Evolutionary conservation across 2,888 invertebrate species (phyloP).

Genomic region (Volucella inanis): DNA sequence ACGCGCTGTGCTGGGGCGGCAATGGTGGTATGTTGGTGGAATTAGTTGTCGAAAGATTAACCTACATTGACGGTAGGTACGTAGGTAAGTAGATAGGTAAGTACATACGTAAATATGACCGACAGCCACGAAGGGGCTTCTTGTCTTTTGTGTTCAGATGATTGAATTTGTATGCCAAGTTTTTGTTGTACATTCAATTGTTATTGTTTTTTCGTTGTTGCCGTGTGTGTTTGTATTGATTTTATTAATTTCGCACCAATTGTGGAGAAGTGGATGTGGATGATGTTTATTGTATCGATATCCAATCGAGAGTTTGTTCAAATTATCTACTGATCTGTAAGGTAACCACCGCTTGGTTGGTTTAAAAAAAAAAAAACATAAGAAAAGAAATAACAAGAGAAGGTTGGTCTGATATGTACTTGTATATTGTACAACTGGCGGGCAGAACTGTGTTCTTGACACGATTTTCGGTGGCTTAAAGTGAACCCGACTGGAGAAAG

Average conservation of each 20-base stretch:
- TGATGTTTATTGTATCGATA: constrained; percentile 51
- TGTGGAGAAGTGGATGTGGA: constrained; percentile 54
- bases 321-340: constrained; percentile 33
- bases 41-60: constrained; percentile 60
- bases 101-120: neutral
- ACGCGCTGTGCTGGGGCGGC: neutral
- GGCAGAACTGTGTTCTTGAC: constrained; percentile 57
- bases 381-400: neutral
- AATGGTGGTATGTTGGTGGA: constrained; percentile 37
- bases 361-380: neutral
- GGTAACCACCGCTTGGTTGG: constrained; percentile 1
- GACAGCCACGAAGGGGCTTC: constrained; percentile 68
- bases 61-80: constrained; percentile 49
- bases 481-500: constrained; percentile 9
- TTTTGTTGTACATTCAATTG: constrained; percentile 28
- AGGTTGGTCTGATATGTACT: constrained; percentile 9
- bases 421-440: constrained; percentile 3
- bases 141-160: constrained; percentile 64
- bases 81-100: neutral
- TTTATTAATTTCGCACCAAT: constrained; percentile 67
- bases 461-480: constrained; percentile 38
- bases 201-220: constrained; percentile 6
- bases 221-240: constrained; percentile 53
- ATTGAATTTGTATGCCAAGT: constrained; percentile 72
- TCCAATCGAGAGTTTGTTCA: constrained; percentile 31